Conservation (phyloP, 2,888 invertebrate genomes). For the Hesperia comma region DNA sequence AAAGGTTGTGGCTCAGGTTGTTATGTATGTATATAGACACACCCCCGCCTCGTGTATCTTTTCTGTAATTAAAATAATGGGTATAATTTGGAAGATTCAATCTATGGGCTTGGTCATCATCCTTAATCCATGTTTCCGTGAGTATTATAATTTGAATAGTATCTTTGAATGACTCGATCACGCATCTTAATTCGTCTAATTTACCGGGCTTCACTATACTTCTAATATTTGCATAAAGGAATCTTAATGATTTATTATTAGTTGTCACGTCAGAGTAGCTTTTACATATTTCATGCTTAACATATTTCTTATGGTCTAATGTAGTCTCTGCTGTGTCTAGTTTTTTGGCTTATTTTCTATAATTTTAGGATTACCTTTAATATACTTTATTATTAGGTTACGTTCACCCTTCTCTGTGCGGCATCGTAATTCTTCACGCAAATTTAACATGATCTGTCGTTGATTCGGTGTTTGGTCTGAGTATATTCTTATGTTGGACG, state of each 20-base stretch:
- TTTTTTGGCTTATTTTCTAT: slow-evolving; percentile 3
- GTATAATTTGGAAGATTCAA: slow-evolving; percentile 13
- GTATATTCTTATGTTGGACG: slow-evolving; percentile 8
- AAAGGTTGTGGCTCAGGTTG: slow-evolving; percentile 18
- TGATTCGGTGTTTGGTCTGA: slow-evolving; percentile 9
- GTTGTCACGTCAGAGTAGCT: background rate
- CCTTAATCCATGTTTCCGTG: slow-evolving; percentile 31
- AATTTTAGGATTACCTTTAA: slow-evolving; percentile 7
- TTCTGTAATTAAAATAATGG: slow-evolving; percentile 14
- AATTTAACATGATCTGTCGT: background rate
- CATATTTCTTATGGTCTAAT: background rate
- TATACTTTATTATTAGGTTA: slow-evolving; percentile 6
- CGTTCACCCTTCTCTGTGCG: slow-evolving; percentile 2
- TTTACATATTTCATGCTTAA: background rate
- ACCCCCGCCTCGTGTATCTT: slow-evolving; percentile 21
- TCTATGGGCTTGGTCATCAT: slow-evolving; percentile 11
- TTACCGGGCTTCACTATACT: slow-evolving; percentile 23
- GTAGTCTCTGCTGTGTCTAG: background rate
- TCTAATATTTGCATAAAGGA: slow-evolving; percentile 5
- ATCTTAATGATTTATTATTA: background rate
- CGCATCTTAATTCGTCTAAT: slow-evolving; percentile 26
- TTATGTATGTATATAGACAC: slow-evolving; percentile 32
- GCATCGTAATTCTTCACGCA: background rate
- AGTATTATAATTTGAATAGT: slow-evolving; percentile 17
- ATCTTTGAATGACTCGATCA: slow-evolving; percentile 7